These are phyloP conservation scores for Nautilus pompilius DNA, from an alignment of 1,140 invertebrate species.

Conservation along the genomic window DNA sequence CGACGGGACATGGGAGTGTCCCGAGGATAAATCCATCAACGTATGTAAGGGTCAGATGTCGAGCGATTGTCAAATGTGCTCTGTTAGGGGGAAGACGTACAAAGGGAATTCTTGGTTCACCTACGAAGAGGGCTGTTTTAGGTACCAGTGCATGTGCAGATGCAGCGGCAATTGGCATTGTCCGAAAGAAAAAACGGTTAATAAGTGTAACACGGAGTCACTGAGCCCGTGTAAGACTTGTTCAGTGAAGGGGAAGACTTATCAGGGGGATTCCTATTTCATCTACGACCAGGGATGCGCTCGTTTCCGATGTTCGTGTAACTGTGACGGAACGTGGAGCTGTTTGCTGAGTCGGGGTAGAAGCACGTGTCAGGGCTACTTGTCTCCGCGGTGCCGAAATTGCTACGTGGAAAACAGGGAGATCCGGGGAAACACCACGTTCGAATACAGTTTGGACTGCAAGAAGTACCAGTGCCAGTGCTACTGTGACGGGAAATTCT, in stretches of 20 bases:
- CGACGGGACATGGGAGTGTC: conserved; percentile 27
- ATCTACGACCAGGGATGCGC: conserved; percentile 20
- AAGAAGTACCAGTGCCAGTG: conserved; percentile 26
- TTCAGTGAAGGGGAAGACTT: not conserved
- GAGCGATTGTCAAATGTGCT: conserved; percentile 25
- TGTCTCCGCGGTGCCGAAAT: not conserved
- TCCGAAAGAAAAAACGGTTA: conserved; percentile 13
- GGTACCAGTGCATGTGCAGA: conserved; percentile 10
- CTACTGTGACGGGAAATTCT: conserved; percentile 30
- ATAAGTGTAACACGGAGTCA: conserved; percentile 10
- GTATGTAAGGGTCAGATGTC: conserved; percentile 20
- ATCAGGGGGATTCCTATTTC: conserved; percentile 12
- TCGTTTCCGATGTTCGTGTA: conserved; percentile 25
- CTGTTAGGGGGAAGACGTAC: conserved; percentile 13
- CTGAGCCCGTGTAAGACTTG: not conserved
- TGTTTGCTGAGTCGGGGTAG: conserved; percentile 8
- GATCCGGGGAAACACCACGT: conserved; percentile 19
- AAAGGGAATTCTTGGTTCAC: conserved; percentile 15
- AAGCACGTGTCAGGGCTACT: not conserved
- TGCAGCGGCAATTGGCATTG: conserved; percentile 25
- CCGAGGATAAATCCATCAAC: conserved; percentile 11
- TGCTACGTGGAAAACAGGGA: not conserved
- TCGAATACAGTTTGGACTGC: conserved; percentile 22
- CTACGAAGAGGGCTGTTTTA: conserved; percentile 6
- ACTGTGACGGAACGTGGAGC: conserved; percentile 22